Conservation (phyloP, 2,888 invertebrate genomes). For the Emmelina monodactyla region DNA sequence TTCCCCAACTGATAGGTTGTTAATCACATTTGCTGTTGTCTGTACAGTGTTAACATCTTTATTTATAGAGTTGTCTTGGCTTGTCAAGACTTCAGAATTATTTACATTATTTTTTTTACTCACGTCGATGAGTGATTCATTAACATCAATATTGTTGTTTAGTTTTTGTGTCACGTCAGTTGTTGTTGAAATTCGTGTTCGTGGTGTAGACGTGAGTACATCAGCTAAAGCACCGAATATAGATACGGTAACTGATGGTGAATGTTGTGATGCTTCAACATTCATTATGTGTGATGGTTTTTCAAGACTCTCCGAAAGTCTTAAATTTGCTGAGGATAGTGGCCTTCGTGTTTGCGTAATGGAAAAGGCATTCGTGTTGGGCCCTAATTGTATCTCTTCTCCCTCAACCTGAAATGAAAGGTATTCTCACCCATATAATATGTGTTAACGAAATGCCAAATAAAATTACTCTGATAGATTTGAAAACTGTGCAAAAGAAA, state of each 20-base stretch:
- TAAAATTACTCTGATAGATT: too few relatives aligned
- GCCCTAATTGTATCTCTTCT: conserved; percentile 62
- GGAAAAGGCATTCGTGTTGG: conserved; percentile 56
- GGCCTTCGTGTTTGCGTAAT: conserved; percentile 59
- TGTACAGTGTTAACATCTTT: conserved; percentile 59
- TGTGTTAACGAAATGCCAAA: background rate
- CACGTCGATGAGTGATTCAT: conserved; percentile 56
- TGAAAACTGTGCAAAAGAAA: background rate
- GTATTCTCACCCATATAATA: conserved; percentile 62
- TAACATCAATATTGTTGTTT: conserved; percentile 41
- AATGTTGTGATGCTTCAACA: conserved; percentile 64
- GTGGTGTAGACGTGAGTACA: conserved; percentile 62
- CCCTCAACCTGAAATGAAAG: conserved; percentile 66
- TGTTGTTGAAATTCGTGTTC: conserved; percentile 47
- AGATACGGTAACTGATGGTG: conserved; percentile 65
- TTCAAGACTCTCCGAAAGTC: conserved; percentile 53
- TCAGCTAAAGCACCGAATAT: conserved; percentile 68
- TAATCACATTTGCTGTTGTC: conserved; percentile 58
- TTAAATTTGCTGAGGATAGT: conserved; percentile 55
- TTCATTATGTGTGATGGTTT: conserved; percentile 58
- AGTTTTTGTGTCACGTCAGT: conserved; percentile 45
- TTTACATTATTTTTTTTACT: conserved; percentile 61
- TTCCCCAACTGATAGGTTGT: conserved; percentile 49
- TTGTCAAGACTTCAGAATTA: conserved; percentile 36
- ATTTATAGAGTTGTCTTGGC: conserved; percentile 41